Conservation (phyloP, 2,113 vertebrate genomes). For the Toxotes jaculatrix region DNA sequence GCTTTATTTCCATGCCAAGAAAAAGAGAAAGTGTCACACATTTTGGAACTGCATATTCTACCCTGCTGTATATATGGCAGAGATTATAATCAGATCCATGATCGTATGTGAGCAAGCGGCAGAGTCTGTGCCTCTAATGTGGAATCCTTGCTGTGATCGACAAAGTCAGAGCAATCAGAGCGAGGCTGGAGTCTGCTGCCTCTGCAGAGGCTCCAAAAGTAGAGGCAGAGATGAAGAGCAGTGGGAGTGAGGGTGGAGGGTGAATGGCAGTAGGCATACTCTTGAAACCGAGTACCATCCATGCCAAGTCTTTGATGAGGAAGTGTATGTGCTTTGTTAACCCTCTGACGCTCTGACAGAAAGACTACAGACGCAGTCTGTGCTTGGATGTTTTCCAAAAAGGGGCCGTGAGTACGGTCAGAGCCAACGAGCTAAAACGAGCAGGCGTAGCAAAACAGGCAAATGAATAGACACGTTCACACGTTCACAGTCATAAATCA, state of each 20-base stretch:
- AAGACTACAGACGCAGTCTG: not conserved
- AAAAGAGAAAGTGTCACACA: not conserved
- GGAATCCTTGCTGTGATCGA: conserved; percentile 34
- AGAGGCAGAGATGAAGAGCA: conserved; percentile 14
- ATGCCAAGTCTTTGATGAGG: conserved; percentile 44
- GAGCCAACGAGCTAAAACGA: conserved; percentile 23
- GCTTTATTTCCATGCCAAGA: not conserved
- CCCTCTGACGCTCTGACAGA: conserved; percentile 9
- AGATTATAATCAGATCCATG: conserved; percentile 41
- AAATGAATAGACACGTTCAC: conserved; percentile 43
- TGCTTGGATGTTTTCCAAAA: conserved; percentile 41
- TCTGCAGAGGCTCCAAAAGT: conserved; percentile 35
- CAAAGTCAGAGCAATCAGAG: conserved; percentile 64
- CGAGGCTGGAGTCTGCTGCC: conserved; percentile 16
- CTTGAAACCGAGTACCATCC: conserved; percentile 21
- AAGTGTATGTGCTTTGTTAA: conserved; percentile 43
- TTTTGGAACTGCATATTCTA: not conserved
- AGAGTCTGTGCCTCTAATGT: not conserved
- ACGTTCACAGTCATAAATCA: conserved; percentile 51
- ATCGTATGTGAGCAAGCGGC: conserved; percentile 2
- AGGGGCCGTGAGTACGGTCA: not conserved
- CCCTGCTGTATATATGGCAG: not conserved
- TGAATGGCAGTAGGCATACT: not conserved
- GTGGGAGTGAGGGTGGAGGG: conserved; percentile 13
- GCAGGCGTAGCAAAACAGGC: conserved; percentile 24